A percentile compares a stretch with the other conserved stretches of the same genome.
phyloP scores from a whole-genome alignment of 2,888 invertebrate species.

The Harpalus rufipes region DNA sequence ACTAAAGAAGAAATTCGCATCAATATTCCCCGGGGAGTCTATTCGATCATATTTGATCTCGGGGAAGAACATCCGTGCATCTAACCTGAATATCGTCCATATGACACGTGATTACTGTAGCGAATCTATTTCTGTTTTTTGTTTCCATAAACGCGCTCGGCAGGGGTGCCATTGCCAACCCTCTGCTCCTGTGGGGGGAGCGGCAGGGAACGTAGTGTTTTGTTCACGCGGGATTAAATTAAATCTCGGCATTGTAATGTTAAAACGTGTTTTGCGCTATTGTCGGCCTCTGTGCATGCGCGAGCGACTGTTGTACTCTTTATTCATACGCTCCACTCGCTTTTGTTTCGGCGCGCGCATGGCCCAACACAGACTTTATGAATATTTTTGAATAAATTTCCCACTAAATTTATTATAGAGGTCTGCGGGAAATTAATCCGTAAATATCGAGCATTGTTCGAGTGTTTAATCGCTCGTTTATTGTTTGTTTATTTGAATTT shows the following conservation, averaged over 20 bases:
- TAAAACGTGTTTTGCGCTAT: constrained; percentile 75
- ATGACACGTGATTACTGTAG: constrained; percentile 72
- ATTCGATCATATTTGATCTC: background rate
- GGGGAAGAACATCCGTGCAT: background rate
- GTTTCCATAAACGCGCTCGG: constrained; percentile 42
- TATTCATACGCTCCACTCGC: constrained; percentile 60
- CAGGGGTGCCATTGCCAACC: constrained; percentile 50
- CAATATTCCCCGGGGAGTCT: background rate
- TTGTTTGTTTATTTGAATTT: constrained; percentile 63
- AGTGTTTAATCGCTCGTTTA: constrained; percentile 60
- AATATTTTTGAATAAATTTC: constrained; percentile 67
- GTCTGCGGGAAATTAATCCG: constrained; percentile 61
- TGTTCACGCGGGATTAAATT: constrained; percentile 75
- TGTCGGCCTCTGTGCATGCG: constrained; percentile 71
- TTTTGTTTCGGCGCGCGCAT: constrained; percentile 57
- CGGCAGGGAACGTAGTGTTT: constrained; percentile 68
- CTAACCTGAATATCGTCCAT: constrained; percentile 30
- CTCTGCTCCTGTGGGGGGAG: constrained; percentile 19
- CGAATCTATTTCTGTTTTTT: constrained; percentile 72
- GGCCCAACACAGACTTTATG: constrained; percentile 55
- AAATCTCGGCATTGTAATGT: constrained; percentile 76
- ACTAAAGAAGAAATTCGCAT: too few species aligned
- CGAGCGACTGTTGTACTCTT: constrained; percentile 60
- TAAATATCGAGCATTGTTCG: constrained; percentile 60
- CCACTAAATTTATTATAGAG: constrained; percentile 64